Conservation (phyloP, 2,113 vertebrate genomes). For the Microcebus murinus region DNA sequence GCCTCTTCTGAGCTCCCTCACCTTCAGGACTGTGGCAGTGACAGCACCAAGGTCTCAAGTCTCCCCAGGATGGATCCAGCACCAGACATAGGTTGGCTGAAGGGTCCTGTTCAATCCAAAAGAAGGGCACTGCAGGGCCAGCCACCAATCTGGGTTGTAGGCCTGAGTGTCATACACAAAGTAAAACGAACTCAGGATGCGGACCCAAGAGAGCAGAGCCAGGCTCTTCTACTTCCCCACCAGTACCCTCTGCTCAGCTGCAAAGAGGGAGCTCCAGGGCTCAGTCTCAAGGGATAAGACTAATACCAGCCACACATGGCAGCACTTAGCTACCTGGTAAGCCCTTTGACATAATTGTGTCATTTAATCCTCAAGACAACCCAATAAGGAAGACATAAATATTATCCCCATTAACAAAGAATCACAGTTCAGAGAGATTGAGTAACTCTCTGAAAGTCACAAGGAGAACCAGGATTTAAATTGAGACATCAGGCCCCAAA, state of each 20-base stretch:
- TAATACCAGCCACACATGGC: neutral
- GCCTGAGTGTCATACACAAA: neutral
- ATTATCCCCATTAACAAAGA: neutral
- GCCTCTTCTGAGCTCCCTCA: neutral
- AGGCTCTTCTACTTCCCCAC: neutral
- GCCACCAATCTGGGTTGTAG: neutral
- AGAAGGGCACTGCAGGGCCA: neutral
- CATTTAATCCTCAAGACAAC: neutral
- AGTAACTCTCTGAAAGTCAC: neutral
- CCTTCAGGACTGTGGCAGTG: neutral
- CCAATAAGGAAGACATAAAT: neutral
- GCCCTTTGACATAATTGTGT: neutral
- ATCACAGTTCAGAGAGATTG: neutral
- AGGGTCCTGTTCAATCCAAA: neutral
- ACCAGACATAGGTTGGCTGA: neutral
- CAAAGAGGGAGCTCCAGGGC: neutral
- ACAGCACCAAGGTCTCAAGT: neutral
- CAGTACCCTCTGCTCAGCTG: neutral
- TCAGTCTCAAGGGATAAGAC: neutral
- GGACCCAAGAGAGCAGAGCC: neutral
- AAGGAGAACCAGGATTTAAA: slow-evolving; percentile 15
- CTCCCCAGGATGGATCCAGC: neutral
- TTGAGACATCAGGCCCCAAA: neutral
- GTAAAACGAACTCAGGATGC: neutral
- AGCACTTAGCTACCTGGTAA: neutral